Percentiles rank a stretch among this genome's conserved stretches.
Evolutionary conservation across 2,797 vertebrate species (phyloP).

Genomic region (Mergus octosetaceus): DNA sequence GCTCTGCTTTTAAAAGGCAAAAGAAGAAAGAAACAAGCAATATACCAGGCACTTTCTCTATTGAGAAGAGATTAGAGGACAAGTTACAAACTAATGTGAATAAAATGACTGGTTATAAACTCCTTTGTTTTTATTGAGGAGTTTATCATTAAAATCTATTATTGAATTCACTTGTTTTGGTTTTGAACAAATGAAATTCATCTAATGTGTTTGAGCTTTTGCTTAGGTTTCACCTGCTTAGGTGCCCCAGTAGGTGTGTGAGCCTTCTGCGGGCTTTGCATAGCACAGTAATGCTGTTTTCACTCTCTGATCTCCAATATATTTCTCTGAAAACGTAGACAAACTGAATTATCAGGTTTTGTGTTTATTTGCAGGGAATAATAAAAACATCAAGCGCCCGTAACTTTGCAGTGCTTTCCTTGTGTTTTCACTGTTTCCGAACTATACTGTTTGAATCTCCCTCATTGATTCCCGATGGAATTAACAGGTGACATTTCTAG

Average conservation of each 20-base stretch:
- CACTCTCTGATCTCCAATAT: not conserved
- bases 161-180: not conserved
- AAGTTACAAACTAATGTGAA: not conserved
- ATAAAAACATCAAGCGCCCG: not conserved
- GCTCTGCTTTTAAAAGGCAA: not conserved
- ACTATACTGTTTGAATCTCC: not conserved
- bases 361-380: conserved; percentile 21
- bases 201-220: not conserved
- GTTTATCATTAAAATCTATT: not conserved
- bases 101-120: not conserved
- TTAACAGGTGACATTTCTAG: not conserved
- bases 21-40: not conserved
- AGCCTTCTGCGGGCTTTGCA: conserved; percentile 20
- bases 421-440: not conserved
- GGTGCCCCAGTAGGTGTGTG: not conserved
- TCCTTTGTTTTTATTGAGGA: not conserved
- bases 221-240: conserved; percentile 6
- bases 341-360: conserved; percentile 14
- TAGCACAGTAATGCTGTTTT: not conserved
- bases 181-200: not conserved
- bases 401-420: not conserved
- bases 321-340: conserved; percentile 40
- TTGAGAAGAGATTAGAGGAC: not conserved
- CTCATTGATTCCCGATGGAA: not conserved
- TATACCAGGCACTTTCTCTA: not conserved